Percentiles rank a stretch among this genome's conserved stretches.
These are phyloP conservation scores for Drosophila nasuta DNA, from an alignment of 1,140 invertebrate genomes.

Conservation along the genomic window DNA sequence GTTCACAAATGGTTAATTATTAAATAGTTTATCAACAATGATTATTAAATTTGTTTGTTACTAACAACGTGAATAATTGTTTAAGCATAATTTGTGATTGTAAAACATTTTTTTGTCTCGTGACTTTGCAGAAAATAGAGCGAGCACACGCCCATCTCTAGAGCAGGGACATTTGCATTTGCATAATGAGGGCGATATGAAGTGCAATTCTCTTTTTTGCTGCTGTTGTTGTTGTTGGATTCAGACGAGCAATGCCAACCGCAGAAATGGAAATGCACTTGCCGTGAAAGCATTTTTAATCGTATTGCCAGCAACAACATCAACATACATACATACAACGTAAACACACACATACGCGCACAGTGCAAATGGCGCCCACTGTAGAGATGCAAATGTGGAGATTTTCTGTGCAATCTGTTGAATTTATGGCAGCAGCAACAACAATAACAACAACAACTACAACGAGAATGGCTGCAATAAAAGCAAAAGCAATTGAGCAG, in stretches of 20 bases:
- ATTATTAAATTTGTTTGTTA: too few species aligned
- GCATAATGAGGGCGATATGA: constrained; percentile 70
- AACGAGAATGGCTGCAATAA: constrained; percentile 46
- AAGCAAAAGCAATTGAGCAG: constrained; percentile 63
- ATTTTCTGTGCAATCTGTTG: constrained; percentile 57
- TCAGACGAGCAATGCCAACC: constrained; percentile 45
- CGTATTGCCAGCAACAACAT: constrained; percentile 56
- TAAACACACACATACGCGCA: constrained; percentile 6
- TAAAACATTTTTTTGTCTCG: neutral
- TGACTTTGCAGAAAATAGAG: neutral
- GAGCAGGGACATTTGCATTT: constrained; percentile 32
- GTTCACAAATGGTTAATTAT: too few species aligned
- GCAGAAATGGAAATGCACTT: constrained; percentile 81
- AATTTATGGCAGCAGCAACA: constrained; percentile 63
- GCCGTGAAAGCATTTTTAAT: constrained; percentile 83
- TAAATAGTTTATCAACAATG: too few species aligned
- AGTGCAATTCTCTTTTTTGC: constrained; percentile 19
- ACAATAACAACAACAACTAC: constrained; percentile 25
- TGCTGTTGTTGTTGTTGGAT: neutral
- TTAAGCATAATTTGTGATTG: neutral
- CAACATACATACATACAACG: neutral
- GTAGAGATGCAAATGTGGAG: constrained; percentile 67
- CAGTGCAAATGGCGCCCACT: constrained; percentile 24
- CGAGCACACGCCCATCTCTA: neutral
- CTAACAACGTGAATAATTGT: neutral